These are phyloP conservation scores for Scaptomyza montana DNA, from an alignment of 1,140 invertebrate genomes.

Conservation along the genomic window DNA sequence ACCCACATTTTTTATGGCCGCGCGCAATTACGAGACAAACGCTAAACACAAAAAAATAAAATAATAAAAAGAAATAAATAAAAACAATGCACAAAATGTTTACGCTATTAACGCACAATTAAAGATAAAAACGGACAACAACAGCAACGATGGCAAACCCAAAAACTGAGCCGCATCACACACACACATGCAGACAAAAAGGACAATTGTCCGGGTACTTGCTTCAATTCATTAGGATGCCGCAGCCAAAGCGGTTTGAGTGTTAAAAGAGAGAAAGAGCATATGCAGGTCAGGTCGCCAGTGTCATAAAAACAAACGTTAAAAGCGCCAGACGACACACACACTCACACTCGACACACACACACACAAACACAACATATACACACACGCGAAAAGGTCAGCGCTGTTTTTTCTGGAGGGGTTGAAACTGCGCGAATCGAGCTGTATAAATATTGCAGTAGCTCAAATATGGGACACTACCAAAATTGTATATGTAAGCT, in stretches of 20 bases:
- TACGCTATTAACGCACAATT: slow-evolving; percentile 81
- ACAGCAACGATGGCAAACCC: slow-evolving; percentile 45
- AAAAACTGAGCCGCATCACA: slow-evolving; percentile 18
- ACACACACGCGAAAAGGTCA: background rate
- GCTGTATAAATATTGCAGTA: slow-evolving; percentile 71
- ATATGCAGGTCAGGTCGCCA: slow-evolving; percentile 57
- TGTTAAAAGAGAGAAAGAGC: background rate
- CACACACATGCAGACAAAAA: slow-evolving; percentile 15
- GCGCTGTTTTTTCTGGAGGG: background rate
- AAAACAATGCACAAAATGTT: slow-evolving; percentile 62
- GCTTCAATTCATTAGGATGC: slow-evolving; percentile 70
- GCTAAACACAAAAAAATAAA: slow-evolving; percentile 20
- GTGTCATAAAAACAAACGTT: slow-evolving; percentile 77
- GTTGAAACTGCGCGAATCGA: background rate
- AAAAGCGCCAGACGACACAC: slow-evolving; percentile 36
- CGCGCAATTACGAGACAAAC: slow-evolving; percentile 51
- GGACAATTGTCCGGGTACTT: slow-evolving; percentile 46
- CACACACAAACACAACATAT: background rate
- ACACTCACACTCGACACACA: background rate
- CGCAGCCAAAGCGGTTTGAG: background rate
- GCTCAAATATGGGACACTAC: slow-evolving; percentile 67
- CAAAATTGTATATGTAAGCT: background rate
- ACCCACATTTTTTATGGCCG: slow-evolving; percentile 59
- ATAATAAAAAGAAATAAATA: slow-evolving; percentile 12
- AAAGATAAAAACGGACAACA: slow-evolving; percentile 72